phyloP scores from a whole-genome alignment of 2,113 vertebrate genomes.

The Trogon melanurus region DNA sequence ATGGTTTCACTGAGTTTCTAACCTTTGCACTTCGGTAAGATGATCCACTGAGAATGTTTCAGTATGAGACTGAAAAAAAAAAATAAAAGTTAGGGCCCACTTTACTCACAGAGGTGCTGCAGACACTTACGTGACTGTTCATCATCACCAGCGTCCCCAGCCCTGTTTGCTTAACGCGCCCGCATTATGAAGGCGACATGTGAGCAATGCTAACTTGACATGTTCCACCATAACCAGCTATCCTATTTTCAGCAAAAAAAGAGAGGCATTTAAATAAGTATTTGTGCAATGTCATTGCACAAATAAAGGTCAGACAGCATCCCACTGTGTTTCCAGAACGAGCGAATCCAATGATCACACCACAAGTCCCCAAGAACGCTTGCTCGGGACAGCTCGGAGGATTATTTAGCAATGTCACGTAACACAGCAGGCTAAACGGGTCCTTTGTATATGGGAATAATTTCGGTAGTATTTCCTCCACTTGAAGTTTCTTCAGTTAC shows the following conservation, averaged over 20 bases:
- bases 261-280: slow-evolving; percentile 32
- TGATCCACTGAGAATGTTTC: background rate
- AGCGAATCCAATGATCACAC: slow-evolving; percentile 9
- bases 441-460: background rate
- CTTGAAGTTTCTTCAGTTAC: background rate
- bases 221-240: background rate
- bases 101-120: background rate
- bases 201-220: background rate
- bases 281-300: slow-evolving; percentile 5
- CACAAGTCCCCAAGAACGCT: background rate
- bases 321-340: slow-evolving; percentile 7
- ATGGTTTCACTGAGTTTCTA: background rate
- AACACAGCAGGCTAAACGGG: background rate
- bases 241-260: slow-evolving; percentile 29
- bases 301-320: slow-evolving; percentile 43
- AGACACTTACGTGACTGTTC: background rate
- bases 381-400: background rate
- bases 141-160: background rate
- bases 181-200: background rate
- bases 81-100: background rate
- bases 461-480: background rate
- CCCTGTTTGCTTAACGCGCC: background rate
- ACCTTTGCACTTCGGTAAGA: slow-evolving; percentile 40
- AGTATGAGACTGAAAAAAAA: background rate
- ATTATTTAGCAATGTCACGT: background rate